Evolutionary conservation across 2,888 invertebrate species (phyloP), one percentile per base, ranked within the genome.

Genomic region (Orchesella flavescens): DNA sequence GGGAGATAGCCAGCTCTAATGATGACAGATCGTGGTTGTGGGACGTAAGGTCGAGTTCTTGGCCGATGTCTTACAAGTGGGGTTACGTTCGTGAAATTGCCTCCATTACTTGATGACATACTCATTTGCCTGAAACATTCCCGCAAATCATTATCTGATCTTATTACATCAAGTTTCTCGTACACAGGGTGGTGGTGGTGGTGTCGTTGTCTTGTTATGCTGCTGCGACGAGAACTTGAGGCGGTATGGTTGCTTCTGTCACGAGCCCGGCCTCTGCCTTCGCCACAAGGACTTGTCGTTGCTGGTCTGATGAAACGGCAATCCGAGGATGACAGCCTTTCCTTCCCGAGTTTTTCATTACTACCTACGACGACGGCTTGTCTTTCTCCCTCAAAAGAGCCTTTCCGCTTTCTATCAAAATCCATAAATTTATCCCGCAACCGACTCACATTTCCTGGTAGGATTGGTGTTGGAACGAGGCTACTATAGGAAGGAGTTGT

Each of bases 341-440:
- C 61, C 65, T 44, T 57, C 59, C 17, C 10, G 12, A 10, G 7
- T 59, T 23, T 23, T 24, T 2, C 23, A 53, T 49, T 23, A 4
- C 23, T 24, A 49, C 63, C 46, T 21, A 15, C 23, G 46, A 53
- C 17, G 19, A 19, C 34, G 10, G 5, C 13, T 12, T 9, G 13
- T 1, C 13, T 17, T n/a, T 21, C 19, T 44, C n/a, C 55, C 49
- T 34, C 74, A 75, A 24, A 19, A 21, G 55, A 49, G 49, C 44
- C 34, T 13, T 53, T 75, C n/a, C 19, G 63, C 13, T 65, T 65
- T 44, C 34, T 55, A 15, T 65, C 78, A 65, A 55, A 71, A 46
- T 72, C 78, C 72, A 79, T 71, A 79, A 79, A 79, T 63, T 72
- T 79, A 21, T 79, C 78, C 61, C 78, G 46, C 71, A 79, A 79